These are phyloP conservation scores for Chromobotia macracanthus DNA, from an alignment of 2,797 vertebrate genomes.

Conservation along the genomic window DNA sequence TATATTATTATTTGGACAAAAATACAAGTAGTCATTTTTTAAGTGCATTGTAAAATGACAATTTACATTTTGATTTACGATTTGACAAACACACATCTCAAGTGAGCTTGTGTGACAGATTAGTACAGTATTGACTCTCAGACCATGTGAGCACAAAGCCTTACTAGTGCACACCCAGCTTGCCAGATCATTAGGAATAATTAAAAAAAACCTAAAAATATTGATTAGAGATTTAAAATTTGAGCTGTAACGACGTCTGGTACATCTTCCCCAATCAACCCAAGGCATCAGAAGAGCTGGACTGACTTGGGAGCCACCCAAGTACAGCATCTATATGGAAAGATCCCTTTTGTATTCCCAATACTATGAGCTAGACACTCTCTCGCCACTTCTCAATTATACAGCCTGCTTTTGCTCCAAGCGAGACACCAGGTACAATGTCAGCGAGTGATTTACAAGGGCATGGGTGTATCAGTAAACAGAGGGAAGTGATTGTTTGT, in stretches of 20 bases:
- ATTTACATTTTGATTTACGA: too few relatives aligned
- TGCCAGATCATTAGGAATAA: too few relatives aligned
- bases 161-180: too few relatives aligned
- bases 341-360: not conserved
- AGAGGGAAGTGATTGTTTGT: conserved; percentile 26
- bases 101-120: too few relatives aligned
- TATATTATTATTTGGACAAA: too few relatives aligned
- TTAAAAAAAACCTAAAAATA: not conserved
- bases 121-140: too few relatives aligned
- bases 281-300: not conserved
- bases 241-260: not conserved
- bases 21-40: too few relatives aligned
- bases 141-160: too few relatives aligned
- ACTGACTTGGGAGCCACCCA: not conserved
- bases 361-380: conserved; percentile 12
- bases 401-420: conserved; percentile 32
- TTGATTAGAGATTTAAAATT: too few relatives aligned
- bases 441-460: conserved; percentile 44
- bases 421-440: conserved; percentile 19
- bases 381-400: not conserved
- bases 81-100: too few relatives aligned
- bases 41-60: too few relatives aligned
- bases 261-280: not conserved
- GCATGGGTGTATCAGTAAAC: conserved; percentile 34
- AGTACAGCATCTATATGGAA: not conserved